Conservation (phyloP, 2,888 invertebrate species). For the Aproaerema taeniolella region DNA sequence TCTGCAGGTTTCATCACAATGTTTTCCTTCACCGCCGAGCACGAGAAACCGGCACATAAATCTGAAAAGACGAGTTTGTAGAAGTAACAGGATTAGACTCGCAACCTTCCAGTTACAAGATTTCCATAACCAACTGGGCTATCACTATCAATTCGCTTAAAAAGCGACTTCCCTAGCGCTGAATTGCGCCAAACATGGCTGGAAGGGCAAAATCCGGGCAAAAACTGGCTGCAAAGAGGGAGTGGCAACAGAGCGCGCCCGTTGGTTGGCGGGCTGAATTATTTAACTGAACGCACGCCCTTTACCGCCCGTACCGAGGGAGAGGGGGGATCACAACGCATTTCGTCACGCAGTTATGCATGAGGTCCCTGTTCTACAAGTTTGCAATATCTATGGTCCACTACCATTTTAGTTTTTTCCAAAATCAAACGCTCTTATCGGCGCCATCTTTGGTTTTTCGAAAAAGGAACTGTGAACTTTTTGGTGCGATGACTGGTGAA, state of each 20-base stretch:
- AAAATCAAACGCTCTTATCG: neutral
- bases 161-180: too few relatives aligned
- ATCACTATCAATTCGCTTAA: too few relatives aligned
- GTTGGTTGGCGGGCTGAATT: conserved; percentile 64
- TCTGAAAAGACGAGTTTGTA: neutral
- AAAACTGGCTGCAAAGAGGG: conserved; percentile 22
- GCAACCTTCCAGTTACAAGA: neutral
- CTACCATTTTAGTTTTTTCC: neutral
- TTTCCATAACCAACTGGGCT: too few relatives aligned
- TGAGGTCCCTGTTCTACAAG: neutral
- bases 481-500: too few relatives aligned
- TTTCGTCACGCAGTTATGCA: neutral
- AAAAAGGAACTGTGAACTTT: neutral
- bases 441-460: neutral
- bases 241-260: conserved; percentile 46
- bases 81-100: neutral
- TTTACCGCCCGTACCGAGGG: conserved; percentile 28
- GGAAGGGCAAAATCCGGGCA: neutral
- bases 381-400: neutral
- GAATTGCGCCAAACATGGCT: neutral
- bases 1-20: too few relatives aligned
- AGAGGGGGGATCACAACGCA: neutral
- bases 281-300: conserved; percentile 69
- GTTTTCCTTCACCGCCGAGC: too few relatives aligned
- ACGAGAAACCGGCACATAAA: too few relatives aligned